Percentiles rank a stretch among this genome's conserved stretches.
phyloP scores from a whole-genome alignment of 2,797 vertebrate genomes.

The Hephaestus fuliginosus region DNA sequence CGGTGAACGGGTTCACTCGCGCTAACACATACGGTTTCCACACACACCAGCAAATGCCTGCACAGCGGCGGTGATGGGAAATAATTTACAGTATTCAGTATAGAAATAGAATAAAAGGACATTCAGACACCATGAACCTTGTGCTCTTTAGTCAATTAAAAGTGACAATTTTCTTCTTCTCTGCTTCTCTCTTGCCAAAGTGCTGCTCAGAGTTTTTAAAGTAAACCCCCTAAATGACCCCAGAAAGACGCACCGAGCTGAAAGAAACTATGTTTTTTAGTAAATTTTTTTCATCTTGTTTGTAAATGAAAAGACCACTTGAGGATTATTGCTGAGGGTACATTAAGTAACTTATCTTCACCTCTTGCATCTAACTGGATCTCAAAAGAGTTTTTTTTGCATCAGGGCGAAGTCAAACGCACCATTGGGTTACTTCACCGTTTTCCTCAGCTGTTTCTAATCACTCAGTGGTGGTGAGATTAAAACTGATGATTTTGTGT shows the following conservation, averaged over 20 bases:
- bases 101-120: conserved; percentile 5
- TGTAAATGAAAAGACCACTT: neutral
- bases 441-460: too few species aligned
- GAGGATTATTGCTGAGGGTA: neutral
- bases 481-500: too few species aligned
- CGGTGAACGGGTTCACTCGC: conserved; percentile 38
- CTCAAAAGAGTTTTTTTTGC: neutral
- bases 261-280: neutral
- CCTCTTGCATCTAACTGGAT: neutral
- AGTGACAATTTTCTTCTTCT: neutral
- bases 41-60: neutral
- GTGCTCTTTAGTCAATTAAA: neutral
- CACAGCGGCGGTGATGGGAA: conserved; percentile 6
- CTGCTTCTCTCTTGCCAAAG: neutral
- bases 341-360: too few species aligned
- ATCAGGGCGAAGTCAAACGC: neutral
- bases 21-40: neutral
- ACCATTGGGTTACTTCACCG: neutral
- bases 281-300: neutral
- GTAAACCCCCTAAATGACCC: neutral
- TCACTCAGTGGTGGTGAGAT: too few species aligned
- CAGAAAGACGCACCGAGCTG: neutral
- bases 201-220: neutral
- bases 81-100: conserved; percentile 3
- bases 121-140: conserved; percentile 10